Evolutionary conservation across 37 sponge, comb jelly and placozoan species (phyloP).

Genomic region (Halichondria panicea): DNA sequence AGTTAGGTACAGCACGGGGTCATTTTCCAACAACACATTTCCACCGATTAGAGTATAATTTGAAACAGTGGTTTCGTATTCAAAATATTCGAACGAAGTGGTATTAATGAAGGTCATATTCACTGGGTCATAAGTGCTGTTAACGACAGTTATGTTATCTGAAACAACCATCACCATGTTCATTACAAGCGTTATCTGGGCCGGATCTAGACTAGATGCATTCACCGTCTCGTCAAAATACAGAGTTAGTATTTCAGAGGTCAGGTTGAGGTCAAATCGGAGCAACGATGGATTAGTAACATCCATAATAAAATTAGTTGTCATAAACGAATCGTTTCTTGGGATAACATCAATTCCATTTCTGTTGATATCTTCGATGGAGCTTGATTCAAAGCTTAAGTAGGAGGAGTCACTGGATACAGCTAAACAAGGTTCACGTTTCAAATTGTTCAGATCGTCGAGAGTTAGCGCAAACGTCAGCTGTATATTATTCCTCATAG

Average conservation of each 20-base stretch:
- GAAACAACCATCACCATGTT: background rate
- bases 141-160: conserved; percentile 3
- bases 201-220: conserved; percentile 64
- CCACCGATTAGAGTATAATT: conserved; percentile 66
- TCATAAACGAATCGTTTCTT: conserved; percentile 26
- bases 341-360: conserved; percentile 59
- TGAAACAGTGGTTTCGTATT: conserved; percentile 30
- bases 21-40: conserved; percentile 33
- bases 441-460: conserved; percentile 77
- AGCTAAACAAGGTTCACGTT: conserved; percentile 55
- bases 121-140: background rate
- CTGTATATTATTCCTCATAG: conserved; percentile 28
- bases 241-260: conserved; percentile 59
- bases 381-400: conserved; percentile 38
- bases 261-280: conserved; percentile 69
- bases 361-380: conserved; percentile 76
- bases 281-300: conserved; percentile 31
- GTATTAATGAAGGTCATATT: conserved; percentile 32
- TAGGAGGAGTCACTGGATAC: conserved; percentile 39
- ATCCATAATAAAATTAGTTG: conserved; percentile 43
- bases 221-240: conserved; percentile 91
- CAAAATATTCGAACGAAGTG: conserved; percentile 19
- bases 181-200: conserved; percentile 42
- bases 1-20: conserved; percentile 54
- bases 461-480: conserved; percentile 49